phyloP scores from a whole-genome alignment of 2,888 invertebrate genomes.

The Nymphalis urticae region DNA sequence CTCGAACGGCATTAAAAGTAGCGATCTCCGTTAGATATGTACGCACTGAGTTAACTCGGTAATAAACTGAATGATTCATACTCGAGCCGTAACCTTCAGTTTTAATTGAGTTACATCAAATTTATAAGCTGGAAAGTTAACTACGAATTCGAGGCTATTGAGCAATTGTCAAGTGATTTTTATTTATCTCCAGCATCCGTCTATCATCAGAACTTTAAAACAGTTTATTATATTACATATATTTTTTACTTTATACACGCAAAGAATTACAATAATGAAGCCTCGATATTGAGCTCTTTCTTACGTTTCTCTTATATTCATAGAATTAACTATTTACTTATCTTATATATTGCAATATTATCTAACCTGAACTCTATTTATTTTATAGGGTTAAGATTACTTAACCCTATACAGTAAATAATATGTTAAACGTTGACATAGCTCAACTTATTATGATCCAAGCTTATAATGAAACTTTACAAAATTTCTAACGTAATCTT shows the following conservation, averaged over 20 bases:
- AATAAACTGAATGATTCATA: slow-evolving; percentile 29
- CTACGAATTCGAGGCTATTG: slow-evolving; percentile 15
- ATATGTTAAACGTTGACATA: background rate
- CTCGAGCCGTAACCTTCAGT: slow-evolving; percentile 19
- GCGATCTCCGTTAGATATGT: slow-evolving; percentile 21
- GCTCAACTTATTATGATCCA: background rate
- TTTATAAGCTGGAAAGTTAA: slow-evolving; percentile 23
- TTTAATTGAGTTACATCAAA: slow-evolving; percentile 27
- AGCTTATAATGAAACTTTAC: background rate
- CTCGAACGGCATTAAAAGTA: slow-evolving; percentile 22
- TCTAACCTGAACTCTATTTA: background rate
- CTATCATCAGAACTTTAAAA: slow-evolving; percentile 14
- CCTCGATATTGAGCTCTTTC: background rate
- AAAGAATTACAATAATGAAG: background rate
- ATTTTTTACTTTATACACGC: background rate
- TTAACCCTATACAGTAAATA: background rate
- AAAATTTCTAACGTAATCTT: background rate
- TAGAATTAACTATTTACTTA: too few species aligned
- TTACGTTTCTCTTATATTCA: background rate
- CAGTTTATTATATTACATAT: slow-evolving; percentile 1
- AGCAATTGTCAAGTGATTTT: slow-evolving; percentile 30
- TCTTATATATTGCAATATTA: background rate
- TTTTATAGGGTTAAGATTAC: background rate
- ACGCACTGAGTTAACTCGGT: slow-evolving; percentile 21
- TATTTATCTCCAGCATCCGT: slow-evolving; percentile 21